Base-by-base conservation (phyloP, 35 echinoderm and acorn worm species). In the Lytechinus pictus region DNA sequence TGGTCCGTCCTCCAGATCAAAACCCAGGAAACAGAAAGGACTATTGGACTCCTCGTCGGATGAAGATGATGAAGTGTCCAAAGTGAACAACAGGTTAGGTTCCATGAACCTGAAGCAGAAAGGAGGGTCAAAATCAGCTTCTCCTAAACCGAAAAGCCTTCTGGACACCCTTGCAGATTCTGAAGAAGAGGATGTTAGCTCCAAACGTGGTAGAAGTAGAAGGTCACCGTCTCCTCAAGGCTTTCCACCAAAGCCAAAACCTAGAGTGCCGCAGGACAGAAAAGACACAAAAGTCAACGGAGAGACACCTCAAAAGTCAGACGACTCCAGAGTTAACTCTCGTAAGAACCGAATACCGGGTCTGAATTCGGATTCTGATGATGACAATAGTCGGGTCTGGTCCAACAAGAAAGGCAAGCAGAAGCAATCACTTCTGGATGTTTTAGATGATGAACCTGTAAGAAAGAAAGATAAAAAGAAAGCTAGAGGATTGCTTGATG, bases 291-390 rank as follows among this genome's bases (percentile, higher is more conserved):
- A 93, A 2, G 8, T 0, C 92, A 57, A 57, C 10, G 56, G 55
- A 27, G 21, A 54, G 9, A 57, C 53, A 10, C 92, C 53, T n/a
- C 13, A 93, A 54, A 57, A 27, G 29, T 4, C 92, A 57, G 53
- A 93, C 9, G 53, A 60, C 14, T 12, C 33, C 24, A 52, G 13
- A 21, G 54, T 52, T 14, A 96, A 89, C 21, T 95, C 95, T 5
- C 52, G 57, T 24, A 96, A 89, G 33, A 96, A 94, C 3, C 56
- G 52, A 61, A 57, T 94, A n/a, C 72, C 86, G 27, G 91, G 57
- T 87, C 56, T 96, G 11, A 86, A 87, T 53, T 95, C 94, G 10
- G 96, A 94, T 54, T 96, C 96, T 95, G 96, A 95, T 91, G 96
- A 96, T 51, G 94, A 58, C 1, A 54, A 53, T 8, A 27, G 53